Base-by-base conservation (phyloP, 2,888 invertebrate species). In the Ormyrus thymus region DNA sequence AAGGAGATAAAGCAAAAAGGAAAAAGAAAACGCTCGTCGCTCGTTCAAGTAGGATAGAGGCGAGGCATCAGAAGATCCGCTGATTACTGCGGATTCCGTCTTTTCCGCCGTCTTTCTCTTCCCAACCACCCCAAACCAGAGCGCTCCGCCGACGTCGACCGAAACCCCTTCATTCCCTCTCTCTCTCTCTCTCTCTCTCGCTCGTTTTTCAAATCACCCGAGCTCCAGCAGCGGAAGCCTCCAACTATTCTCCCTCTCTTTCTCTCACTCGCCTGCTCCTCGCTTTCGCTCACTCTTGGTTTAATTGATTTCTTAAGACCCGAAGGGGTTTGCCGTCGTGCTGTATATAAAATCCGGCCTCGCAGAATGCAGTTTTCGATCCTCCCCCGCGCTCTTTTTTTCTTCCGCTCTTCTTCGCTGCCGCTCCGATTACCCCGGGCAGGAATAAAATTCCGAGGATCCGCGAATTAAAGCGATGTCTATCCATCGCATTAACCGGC, bases 41-140 rank as follows among this genome's bases (percentile, higher is more conserved):
- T 80, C 64, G 82, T 59, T 84, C 56, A 82, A 83, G 80, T 80
- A 81, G 64, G 70, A 72, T 64, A 74, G 79, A 81, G 82, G 81
- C 76, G 80, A 84, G 84, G 84, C 82, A 83, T 82, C 75, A 83
- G 76, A 78, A 72, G 87, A 87, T 86, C 84, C 84, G 85, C 85
- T 88, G 88, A 89, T 89, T 89, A 87, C 87, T 86, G 85, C 85
- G 84, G 85, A 84, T 87, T 87, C 84, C 87, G 86, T 88, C 89
- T 89, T 89, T 81, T 65, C 86, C 86, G 84, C 83, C 86, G 85
- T 87, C 87, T 85, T 79, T 84, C 82, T 87, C 89, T 90, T 90
- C 89, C 89, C 90, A 90, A 29, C 15, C 13, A 15, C 68, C 29
- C 48, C 13, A 13, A 69, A 11, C 58, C 29, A 29, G 58, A 7